Conservation (phyloP, 2,113 vertebrate genomes). For the Stegastes partitus region DNA sequence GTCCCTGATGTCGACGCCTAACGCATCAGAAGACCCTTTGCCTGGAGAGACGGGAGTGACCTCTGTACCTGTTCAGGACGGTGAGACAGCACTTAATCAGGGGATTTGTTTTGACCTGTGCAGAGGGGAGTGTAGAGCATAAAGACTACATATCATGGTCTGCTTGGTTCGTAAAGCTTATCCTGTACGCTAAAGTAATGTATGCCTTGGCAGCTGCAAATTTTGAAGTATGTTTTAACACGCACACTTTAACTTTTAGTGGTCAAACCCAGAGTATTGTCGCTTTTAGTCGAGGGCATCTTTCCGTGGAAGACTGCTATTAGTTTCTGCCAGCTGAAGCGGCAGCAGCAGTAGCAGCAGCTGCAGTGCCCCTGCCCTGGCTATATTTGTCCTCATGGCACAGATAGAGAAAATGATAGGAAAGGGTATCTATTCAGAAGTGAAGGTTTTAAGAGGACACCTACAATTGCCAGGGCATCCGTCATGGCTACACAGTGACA, state of each 20-base stretch:
- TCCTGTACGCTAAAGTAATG: background rate
- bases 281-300: constrained; percentile 17
- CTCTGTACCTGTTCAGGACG: constrained; percentile 91
- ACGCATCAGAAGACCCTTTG: constrained; percentile 90
- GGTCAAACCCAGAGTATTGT: constrained; percentile 4
- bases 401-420: constrained; percentile 61
- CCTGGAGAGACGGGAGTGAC: constrained; percentile 89
- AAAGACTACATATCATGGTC: background rate
- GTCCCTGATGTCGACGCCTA: constrained; percentile 89
- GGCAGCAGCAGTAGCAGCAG: constrained; percentile 38
- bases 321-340: constrained; percentile 33
- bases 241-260: background rate
- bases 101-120: background rate
- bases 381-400: constrained; percentile 77
- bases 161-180: constrained; percentile 2
- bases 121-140: background rate
- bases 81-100: constrained; percentile 82
- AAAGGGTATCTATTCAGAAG: constrained; percentile 71
- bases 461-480: constrained; percentile 64
- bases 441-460: constrained; percentile 73
- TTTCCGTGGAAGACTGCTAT: constrained; percentile 32
- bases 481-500: constrained; percentile 68
- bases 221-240: constrained; percentile 3
- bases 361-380: constrained; percentile 47
- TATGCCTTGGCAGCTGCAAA: background rate